Conservation (phyloP, 1,140 invertebrate species). For the Drosophila bipectinata region DNA sequence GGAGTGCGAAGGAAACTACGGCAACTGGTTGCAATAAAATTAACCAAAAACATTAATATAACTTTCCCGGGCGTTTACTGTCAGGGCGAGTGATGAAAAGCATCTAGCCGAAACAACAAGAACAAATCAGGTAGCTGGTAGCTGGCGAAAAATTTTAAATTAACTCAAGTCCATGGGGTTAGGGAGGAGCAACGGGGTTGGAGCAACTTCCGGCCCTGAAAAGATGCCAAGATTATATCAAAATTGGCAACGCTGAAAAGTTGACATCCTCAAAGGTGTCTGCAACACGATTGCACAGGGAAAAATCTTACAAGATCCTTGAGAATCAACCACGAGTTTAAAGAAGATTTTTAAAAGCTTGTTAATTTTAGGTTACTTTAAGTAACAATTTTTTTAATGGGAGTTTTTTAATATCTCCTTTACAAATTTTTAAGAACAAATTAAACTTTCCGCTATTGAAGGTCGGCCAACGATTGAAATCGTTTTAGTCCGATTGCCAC, state of each 20-base stretch:
- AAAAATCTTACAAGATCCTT: neutral
- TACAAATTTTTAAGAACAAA: no score
- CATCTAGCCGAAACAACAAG: neutral
- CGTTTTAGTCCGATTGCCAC: no score
- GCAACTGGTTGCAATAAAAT: conserved; percentile 24
- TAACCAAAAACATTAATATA: conserved; percentile 21
- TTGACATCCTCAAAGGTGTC: conserved; percentile 26
- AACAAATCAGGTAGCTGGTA: conserved; percentile 16
- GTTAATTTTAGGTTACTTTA: no score
- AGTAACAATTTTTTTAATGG: no score
- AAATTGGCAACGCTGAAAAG: conserved; percentile 36
- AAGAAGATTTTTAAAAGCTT: no score
- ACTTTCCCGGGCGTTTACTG: conserved; percentile 21
- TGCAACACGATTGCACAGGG: neutral
- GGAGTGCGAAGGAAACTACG: neutral
- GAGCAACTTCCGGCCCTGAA: neutral
- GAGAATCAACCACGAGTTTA: no score
- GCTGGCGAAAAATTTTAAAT: conserved; percentile 40
- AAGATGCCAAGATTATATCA: conserved; percentile 20
- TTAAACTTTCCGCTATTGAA: no score
- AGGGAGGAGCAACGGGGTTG: neutral
- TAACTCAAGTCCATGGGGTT: conserved; percentile 11
- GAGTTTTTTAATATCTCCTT: no score
- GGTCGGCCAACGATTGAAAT: no score
- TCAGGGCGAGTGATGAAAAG: conserved; percentile 16